Evolutionary conservation across 2,113 vertebrate genomes (phyloP), one percentile per base, ranked within the genome.

Genomic region (Puma concolor): DNA sequence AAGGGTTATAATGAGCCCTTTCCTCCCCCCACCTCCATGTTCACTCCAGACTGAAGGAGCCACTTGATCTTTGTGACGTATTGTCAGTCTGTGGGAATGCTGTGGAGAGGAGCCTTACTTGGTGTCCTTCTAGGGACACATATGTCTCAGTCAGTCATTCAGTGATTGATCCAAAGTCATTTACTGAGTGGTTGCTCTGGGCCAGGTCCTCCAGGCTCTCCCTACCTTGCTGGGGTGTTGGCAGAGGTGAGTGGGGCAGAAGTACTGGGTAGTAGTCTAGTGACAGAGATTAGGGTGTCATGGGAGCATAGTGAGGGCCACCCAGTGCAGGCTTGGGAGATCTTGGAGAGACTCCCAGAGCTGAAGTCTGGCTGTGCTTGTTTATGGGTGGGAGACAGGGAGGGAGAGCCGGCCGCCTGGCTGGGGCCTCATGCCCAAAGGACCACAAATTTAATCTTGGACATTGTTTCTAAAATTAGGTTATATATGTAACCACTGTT

Each of bases 401-500:
- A 29, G 33, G 63, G 64, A 48, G 77, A 14, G 52, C 25, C 21
- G 88, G 15, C 33, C 27, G 19, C 60, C 27, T 44, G 44, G 5
- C 38, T 69, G 31, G n/a, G 50, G 48, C 57, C 19, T 82, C n/a
- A 9, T 67, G 77, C 48, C 38, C 8, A 31, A 41, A 54, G 66
- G 44, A 81, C 41, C 63, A 80, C 63, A 48, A 5, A 60, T 76
- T 92, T 71, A 83, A 76, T 80, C 92, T 96, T 89, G 76, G 63
- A 81, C n/a, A 66, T n/a, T 41, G 83, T 89, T 95, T 93, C 64
- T 48, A 57, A 90, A 63, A 77, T 82, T 41, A 83, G 12, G 25
- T 96, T 83, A 27, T 50, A 38, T 64, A 64, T 13, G 29, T 77
- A 29, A 21, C 50, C 16, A 48, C 14, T 92, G 21, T 89, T 60